Evolutionary conservation across 2,113 vertebrate species (phyloP).

Genomic region (Onychostruthus taczanowskii): DNA sequence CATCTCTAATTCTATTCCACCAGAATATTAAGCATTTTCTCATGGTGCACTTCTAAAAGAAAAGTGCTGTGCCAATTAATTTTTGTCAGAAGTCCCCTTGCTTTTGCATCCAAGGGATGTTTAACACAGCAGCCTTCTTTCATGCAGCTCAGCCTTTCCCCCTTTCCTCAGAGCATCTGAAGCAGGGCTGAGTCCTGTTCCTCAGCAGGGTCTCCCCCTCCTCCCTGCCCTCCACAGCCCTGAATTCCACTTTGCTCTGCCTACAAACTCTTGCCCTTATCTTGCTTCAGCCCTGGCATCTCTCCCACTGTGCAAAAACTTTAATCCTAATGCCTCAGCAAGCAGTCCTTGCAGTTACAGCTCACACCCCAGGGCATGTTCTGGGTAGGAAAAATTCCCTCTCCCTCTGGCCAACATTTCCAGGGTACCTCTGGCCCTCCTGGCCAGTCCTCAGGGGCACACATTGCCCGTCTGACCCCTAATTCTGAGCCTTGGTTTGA

Average conservation of each 20-base stretch:
- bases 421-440: neutral
- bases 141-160: neutral
- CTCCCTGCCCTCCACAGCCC: neutral
- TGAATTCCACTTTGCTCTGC: neutral
- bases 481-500: neutral
- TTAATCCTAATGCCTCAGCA: neutral
- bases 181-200: neutral
- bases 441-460: rapidly evolving
- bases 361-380: neutral
- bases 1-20: neutral
- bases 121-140: neutral
- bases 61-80: neutral
- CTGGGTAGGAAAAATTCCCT: neutral
- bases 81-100: neutral
- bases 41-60: neutral
- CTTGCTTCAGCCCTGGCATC: neutral
- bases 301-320: neutral
- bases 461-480: rapidly evolving
- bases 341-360: neutral
- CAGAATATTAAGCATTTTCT: neutral
- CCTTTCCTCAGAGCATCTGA: rapidly evolving
- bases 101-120: neutral
- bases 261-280: neutral
- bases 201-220: neutral
- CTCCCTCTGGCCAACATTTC: neutral